These are phyloP conservation scores for Drosophila melanosoma DNA, from an alignment of 2,888 invertebrate species.

Conservation along the genomic window DNA sequence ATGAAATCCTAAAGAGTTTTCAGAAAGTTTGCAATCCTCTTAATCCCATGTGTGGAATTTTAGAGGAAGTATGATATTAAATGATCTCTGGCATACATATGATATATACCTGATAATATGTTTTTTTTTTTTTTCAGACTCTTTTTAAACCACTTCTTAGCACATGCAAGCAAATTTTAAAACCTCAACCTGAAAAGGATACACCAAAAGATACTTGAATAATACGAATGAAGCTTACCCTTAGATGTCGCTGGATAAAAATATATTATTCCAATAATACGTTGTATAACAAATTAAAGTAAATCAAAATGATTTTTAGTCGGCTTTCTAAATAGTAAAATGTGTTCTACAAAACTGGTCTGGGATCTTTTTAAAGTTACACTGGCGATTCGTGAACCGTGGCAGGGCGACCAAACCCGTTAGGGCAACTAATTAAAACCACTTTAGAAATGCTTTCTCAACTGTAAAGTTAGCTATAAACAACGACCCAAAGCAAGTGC, in stretches of 20 bases:
- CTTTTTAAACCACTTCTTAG: neutral
- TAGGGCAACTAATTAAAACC: slow-evolving; percentile 78
- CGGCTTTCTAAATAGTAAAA: slow-evolving; percentile 6
- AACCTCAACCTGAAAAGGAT: neutral
- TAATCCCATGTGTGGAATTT: rapidly evolving
- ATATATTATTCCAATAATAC: neutral
- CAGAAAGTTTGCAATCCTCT: rapidly evolving
- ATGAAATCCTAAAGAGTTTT: rapidly evolving
- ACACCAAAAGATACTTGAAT: neutral
- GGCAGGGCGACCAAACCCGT: slow-evolving; percentile 39
- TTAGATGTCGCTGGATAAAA: neutral
- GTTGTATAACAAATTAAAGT: slow-evolving; percentile 28
- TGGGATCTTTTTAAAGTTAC: slow-evolving; percentile 38
- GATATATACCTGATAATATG: neutral
- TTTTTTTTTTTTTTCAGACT: neutral
- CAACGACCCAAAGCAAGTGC: slow-evolving; percentile 50
- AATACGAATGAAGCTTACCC: neutral
- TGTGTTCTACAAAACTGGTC: slow-evolving; percentile 3
- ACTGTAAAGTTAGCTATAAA: slow-evolving; percentile 82
- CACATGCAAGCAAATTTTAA: neutral
- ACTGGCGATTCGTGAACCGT: slow-evolving; percentile 39
- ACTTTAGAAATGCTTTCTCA: slow-evolving; percentile 78
- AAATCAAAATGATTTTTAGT: neutral
- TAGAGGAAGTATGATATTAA: neutral
- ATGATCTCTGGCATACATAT: neutral